Percentiles rank a stretch among this genome's conserved stretches.
Conservation (phyloP, 1,140 invertebrate genomes). For the Lysiphlebus fabarum region DNA sequence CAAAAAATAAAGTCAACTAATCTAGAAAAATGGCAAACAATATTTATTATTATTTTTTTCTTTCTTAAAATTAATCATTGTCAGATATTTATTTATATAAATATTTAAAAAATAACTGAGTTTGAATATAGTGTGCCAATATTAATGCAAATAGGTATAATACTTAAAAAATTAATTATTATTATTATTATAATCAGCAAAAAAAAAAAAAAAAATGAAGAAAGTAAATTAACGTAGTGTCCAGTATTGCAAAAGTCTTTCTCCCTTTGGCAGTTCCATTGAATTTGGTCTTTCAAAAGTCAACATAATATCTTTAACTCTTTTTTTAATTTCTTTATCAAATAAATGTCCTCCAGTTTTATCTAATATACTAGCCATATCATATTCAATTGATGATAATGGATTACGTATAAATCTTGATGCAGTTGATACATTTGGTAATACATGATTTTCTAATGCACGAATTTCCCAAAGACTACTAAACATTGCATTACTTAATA, state of each 20-base stretch:
- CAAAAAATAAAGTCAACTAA: too few species aligned
- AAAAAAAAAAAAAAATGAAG: too few species aligned
- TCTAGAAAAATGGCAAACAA: too few species aligned
- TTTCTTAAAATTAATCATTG: too few species aligned
- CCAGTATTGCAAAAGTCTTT: slow-evolving; percentile 58
- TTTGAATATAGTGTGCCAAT: too few species aligned
- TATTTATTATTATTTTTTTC: too few species aligned
- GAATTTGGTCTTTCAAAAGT: slow-evolving; percentile 62
- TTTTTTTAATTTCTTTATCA: slow-evolving; percentile 62
- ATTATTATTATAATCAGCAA: not conserved
- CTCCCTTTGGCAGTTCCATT: slow-evolving; percentile 51
- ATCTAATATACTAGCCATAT: slow-evolving; percentile 63
- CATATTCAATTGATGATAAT: slow-evolving; percentile 66
- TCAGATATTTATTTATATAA: too few species aligned
- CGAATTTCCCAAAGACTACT: slow-evolving; percentile 92
- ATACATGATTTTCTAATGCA: slow-evolving; percentile 70
- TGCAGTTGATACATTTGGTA: slow-evolving; percentile 67
- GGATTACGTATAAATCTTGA: slow-evolving; percentile 69
- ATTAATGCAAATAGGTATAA: too few species aligned
- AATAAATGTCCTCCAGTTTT: slow-evolving; percentile 61
- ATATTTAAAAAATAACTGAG: too few species aligned
- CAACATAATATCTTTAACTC: slow-evolving; percentile 61
- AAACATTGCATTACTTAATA: slow-evolving; percentile 73
- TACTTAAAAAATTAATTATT: not conserved
- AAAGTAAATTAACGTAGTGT: slow-evolving; percentile 28